A percentile compares a stretch with the other conserved stretches of the same genome.
Evolutionary conservation across 2,797 vertebrate genomes (phyloP).

Genomic region (Xiphophorus birchmanni): DNA sequence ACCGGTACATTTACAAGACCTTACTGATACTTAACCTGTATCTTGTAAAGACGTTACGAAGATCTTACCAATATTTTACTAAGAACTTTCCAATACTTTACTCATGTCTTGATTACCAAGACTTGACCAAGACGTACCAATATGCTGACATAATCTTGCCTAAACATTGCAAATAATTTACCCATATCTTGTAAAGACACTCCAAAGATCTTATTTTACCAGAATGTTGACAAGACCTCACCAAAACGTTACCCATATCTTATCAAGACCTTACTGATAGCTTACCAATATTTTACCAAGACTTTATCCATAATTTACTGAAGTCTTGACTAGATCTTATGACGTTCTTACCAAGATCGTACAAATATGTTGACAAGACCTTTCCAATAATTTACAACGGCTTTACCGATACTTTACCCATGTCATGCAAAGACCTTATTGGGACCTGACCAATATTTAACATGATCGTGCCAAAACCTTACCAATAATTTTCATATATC

Average conservation of each 20-base stretch:
- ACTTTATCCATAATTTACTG: not conserved
- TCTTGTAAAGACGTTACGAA: not conserved
- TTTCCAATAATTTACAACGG: not conserved
- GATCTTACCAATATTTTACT: not conserved
- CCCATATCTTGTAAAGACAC: not conserved
- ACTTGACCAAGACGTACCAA: not conserved
- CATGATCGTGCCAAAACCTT: not conserved
- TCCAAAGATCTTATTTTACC: not conserved
- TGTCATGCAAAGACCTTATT: not conserved
- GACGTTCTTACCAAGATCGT: not conserved
- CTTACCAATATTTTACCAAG: not conserved
- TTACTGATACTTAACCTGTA: not conserved
- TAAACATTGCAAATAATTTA: not conserved
- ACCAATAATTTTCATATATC: not conserved
- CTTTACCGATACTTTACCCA: not conserved
- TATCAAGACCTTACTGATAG: not conserved
- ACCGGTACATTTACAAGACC: not conserved
- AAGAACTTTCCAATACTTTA: not conserved
- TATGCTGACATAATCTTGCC: not conserved
- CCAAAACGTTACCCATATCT: not conserved
- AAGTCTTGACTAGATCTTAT: not conserved
- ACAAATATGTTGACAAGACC: not conserved
- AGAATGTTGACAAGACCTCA: not conserved
- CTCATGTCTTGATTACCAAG: not conserved
- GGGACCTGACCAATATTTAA: not conserved